phyloP scores from a whole-genome alignment of 2,113 vertebrate species.

The Chelonoidis abingdonii region DNA sequence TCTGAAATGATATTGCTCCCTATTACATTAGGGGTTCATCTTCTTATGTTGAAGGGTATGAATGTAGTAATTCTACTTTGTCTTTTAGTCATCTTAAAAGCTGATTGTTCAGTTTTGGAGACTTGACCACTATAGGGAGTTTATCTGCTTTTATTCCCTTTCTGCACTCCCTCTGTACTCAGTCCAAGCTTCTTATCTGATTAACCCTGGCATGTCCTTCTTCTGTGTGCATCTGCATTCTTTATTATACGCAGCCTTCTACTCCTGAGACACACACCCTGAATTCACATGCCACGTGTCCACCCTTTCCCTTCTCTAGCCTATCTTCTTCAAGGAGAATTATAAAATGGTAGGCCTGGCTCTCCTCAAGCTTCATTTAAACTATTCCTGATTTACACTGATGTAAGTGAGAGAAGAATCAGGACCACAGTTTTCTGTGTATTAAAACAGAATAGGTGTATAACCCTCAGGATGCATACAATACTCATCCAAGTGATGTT shows the following conservation, averaged over 20 bases:
- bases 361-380: neutral
- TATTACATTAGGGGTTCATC: neutral
- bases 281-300: neutral
- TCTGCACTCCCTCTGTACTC: neutral
- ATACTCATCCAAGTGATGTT: neutral
- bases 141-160: neutral
- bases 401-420: neutral
- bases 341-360: neutral
- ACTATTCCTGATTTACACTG: neutral
- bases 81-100: neutral
- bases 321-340: neutral
- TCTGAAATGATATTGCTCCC: neutral
- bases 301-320: neutral
- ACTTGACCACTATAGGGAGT: neutral
- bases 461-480: neutral
- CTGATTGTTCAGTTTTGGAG: neutral
- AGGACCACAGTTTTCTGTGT: neutral
- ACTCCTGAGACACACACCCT: neutral
- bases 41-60: neutral
- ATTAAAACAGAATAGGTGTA: neutral
- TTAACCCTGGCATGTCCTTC: neutral
- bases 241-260: accelerated
- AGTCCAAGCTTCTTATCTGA: neutral
- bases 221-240: neutral
- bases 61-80: neutral